These are phyloP conservation scores for Drosophila emarginata DNA, from an alignment of 2,888 invertebrate genomes.

Conservation along the genomic window DNA sequence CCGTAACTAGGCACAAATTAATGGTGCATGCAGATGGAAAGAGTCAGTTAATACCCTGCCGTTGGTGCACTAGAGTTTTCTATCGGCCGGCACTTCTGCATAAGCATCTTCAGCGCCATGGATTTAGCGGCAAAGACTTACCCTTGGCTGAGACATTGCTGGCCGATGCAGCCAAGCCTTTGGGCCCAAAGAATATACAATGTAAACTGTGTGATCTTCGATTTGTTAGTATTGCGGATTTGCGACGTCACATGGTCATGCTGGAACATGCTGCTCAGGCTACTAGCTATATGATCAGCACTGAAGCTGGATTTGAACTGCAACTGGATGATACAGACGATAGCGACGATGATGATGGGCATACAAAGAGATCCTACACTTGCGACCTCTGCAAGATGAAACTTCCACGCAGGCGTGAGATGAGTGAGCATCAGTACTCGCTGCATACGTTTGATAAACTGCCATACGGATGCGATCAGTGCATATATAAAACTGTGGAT, in stretches of 20 bases:
- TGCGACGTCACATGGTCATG: conserved; percentile 66
- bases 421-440: conserved; percentile 78
- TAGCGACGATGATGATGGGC: conserved; percentile 67
- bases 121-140: conserved; percentile 60
- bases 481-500: conserved; percentile 84
- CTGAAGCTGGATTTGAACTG: conserved; percentile 79
- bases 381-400: conserved; percentile 76
- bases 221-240: conserved; percentile 62
- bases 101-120: conserved; percentile 75
- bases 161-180: conserved; percentile 69
- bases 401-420: conserved; percentile 77
- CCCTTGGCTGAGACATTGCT: conserved; percentile 69
- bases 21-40: conserved; percentile 65
- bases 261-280: conserved; percentile 36
- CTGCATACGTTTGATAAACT: conserved; percentile 83
- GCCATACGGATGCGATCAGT: conserved; percentile 84
- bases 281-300: conserved; percentile 78
- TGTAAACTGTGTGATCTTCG: conserved; percentile 75
- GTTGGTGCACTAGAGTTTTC: conserved; percentile 79
- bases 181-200: conserved; percentile 70
- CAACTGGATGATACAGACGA: conserved; percentile 81
- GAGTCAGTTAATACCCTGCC: conserved; percentile 73
- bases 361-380: conserved; percentile 49
- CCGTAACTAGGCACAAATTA: conserved; percentile 73
- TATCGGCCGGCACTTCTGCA: conserved; percentile 73